Percentiles rank a stretch among this genome's conserved stretches.
Conservation (phyloP, 2,888 invertebrate genomes). For the Tenthredo mesomela region DNA sequence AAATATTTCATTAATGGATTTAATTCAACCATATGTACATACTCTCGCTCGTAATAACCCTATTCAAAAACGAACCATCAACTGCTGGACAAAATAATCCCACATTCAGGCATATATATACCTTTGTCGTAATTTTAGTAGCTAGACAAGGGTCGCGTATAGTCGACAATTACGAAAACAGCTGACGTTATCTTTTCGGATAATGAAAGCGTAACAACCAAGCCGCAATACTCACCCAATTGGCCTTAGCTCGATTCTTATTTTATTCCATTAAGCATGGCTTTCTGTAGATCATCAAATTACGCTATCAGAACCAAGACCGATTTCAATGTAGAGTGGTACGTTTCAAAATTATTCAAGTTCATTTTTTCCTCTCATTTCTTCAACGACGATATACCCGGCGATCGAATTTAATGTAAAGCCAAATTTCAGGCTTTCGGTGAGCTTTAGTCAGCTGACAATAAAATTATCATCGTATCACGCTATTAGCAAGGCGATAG, state of each 20-base stretch:
- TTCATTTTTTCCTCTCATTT: neutral
- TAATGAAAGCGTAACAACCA: neutral
- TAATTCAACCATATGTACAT: neutral
- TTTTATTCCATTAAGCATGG: neutral
- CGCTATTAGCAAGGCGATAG: neutral
- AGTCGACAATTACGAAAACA: neutral
- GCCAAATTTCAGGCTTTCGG: neutral
- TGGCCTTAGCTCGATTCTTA: neutral
- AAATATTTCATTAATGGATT: neutral
- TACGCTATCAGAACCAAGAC: too few relatives aligned
- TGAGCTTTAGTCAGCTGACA: neutral
- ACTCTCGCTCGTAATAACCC: neutral
- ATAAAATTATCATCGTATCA: neutral
- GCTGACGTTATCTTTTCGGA: conserved; percentile 12
- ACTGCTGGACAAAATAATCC: neutral
- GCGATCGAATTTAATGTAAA: neutral
- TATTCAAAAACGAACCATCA: neutral
- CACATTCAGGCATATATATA: neutral
- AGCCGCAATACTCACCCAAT: neutral
- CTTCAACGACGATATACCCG: neutral
- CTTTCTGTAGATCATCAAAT: neutral
- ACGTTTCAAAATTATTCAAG: neutral
- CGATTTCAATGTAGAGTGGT: too few relatives aligned
- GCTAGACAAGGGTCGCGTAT: neutral
- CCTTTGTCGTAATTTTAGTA: neutral